Evolutionary conservation across 1,140 invertebrate genomes (phyloP), one percentile per base, ranked within the genome.

Genomic region (Hyphantria cunea): DNA sequence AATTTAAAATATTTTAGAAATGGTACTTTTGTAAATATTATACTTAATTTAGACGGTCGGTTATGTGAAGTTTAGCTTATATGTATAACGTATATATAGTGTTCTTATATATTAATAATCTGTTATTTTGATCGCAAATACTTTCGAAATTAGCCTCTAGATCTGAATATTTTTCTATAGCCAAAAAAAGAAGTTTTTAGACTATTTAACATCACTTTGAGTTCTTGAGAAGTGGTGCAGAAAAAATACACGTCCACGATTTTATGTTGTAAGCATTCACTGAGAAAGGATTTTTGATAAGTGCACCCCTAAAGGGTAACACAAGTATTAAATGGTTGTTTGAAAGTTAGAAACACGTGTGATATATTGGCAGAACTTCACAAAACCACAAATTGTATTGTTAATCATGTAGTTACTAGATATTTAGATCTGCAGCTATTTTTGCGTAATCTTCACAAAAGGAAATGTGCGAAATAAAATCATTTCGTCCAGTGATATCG

Each of bases 351-450:
- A n/a, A n/a, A n/a, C n/a, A n/a, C n/a, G n/a, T 39, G 37, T 39
- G n/a, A 44, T 13, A 3, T n/a, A 44, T 12, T 0, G 13, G 3
- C 12, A 44, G 3, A 12, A 44, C 41, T 44, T n/a, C 6, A 44
- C 12, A 3, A 44, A 0, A n/a, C 12, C 10, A 12, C 10, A 7
- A 12, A n/a, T 7, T 13, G 3, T 44, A 13, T 13, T 44, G 41
- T 44, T n/a, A 12, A 44, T 44, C 17, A 7, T 37, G 11, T 37
- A 37, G 41, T 44, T 44, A n/a, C 3, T 44, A 44, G 41, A 7
- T 44, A n/a, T 44, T 12, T 44, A 44, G 41, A 44, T 44, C 41
- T 44, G 41, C 12, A 44, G 41, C 41, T 44, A 13, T 12, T 12
- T 13, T 44, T 44, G 41, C 41, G 7, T 44, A 9, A 7, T 6